phyloP scores from a whole-genome alignment of 2,888 invertebrate genomes.

The Strigamia maritima region DNA sequence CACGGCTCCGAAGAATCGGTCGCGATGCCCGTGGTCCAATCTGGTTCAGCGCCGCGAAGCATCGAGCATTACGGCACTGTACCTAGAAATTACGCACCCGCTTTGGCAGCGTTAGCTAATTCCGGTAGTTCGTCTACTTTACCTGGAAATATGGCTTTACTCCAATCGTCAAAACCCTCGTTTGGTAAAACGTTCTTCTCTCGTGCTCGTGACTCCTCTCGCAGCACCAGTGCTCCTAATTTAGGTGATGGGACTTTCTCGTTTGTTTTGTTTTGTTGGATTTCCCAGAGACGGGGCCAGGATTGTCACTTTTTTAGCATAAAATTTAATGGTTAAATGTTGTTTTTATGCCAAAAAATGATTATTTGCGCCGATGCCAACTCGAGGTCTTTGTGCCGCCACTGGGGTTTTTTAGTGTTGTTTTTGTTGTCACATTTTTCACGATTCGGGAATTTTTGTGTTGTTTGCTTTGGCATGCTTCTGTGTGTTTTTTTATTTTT shows the following conservation, averaged over 20 bases:
- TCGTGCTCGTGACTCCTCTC: constrained; percentile 58
- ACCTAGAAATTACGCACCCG: constrained; percentile 41
- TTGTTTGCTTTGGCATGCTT: background rate
- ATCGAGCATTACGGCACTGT: constrained; percentile 43
- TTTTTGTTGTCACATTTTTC: constrained; percentile 3
- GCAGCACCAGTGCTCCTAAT: constrained; percentile 85
- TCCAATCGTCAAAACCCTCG: constrained; percentile 43
- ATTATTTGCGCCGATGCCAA: too few species aligned
- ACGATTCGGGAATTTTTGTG: background rate
- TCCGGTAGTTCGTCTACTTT: constrained; percentile 11
- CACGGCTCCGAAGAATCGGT: constrained; percentile 12
- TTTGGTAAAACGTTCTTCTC: constrained; percentile 65
- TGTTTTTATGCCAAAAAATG: too few species aligned
- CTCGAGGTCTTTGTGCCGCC: too few species aligned
- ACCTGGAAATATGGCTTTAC: constrained; percentile 37
- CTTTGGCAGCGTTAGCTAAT: constrained; percentile 2
- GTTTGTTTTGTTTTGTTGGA: constrained; percentile 33
- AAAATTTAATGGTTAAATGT: too few species aligned
- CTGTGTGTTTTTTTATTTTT: background rate
- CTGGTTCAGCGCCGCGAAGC: background rate
- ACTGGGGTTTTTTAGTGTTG: background rate
- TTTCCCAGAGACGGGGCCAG: background rate
- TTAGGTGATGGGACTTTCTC: constrained; percentile 64
- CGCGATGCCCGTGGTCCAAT: background rate
- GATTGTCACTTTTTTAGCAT: too few species aligned